Conservation (phyloP, 2,113 vertebrate genomes). For the Oenanthe oenanthe region DNA sequence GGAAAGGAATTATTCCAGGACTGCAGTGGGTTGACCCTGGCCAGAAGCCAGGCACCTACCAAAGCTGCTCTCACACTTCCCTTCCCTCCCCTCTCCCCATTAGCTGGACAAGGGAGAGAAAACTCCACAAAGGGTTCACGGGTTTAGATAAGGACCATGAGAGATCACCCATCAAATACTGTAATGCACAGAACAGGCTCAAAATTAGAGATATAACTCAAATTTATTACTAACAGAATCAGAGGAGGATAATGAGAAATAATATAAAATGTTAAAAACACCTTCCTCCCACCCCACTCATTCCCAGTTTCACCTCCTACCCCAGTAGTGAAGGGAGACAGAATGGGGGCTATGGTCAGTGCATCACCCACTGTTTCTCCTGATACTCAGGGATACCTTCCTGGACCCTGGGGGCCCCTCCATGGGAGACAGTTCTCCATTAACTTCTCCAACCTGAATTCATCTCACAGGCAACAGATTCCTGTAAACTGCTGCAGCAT, state of each 20-base stretch:
- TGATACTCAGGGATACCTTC: neutral
- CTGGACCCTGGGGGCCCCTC: neutral
- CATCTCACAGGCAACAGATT: too few relatives aligned
- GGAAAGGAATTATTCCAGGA: neutral
- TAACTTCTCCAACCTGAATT: neutral
- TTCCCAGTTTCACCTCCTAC: neutral
- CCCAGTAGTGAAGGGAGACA: neutral
- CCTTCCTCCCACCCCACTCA: too few relatives aligned
- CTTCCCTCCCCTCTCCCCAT: accelerated
- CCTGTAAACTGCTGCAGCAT: too few relatives aligned
- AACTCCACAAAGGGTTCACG: neutral
- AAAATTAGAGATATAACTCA: neutral
- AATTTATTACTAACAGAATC: neutral
- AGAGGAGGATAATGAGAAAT: neutral
- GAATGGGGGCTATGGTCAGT: neutral
- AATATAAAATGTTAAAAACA: neutral
- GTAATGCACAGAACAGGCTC: neutral
- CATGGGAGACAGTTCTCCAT: neutral
- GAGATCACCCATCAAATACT: neutral
- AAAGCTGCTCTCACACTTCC: neutral
- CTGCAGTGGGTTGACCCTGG: neutral
- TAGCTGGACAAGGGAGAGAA: neutral
- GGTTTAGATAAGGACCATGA: neutral
- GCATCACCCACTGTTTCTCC: neutral
- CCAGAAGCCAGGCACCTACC: neutral